Conservation (phyloP, 2,797 vertebrate species). For the Periparus ater region DNA sequence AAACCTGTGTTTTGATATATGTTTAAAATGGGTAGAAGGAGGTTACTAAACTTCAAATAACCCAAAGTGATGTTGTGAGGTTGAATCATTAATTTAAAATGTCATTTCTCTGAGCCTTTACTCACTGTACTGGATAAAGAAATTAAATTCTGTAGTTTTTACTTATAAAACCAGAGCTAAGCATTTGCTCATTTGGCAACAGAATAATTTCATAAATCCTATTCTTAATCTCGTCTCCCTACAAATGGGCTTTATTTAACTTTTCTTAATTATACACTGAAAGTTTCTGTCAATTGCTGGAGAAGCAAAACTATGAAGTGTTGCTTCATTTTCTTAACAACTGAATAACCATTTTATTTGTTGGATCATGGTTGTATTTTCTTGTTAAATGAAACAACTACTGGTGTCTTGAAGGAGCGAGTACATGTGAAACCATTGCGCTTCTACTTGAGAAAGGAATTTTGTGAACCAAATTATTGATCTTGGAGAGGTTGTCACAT, state of each 20-base stretch:
- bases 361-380: background rate
- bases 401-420: background rate
- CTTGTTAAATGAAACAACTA: background rate
- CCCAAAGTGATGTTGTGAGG: conserved; percentile 39
- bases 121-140: conserved; percentile 28
- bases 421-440: background rate
- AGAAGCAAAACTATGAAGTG: background rate
- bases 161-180: conserved; percentile 5
- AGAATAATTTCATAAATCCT: conserved; percentile 9
- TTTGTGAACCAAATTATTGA: background rate
- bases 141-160: conserved; percentile 19
- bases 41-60: conserved; percentile 37
- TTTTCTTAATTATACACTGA: conserved; percentile 26
- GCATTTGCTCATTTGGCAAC: conserved; percentile 31
- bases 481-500: background rate
- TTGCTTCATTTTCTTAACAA: background rate
- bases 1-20: conserved; percentile 54
- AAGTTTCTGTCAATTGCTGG: background rate
- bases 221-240: conserved; percentile 12
- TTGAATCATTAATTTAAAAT: conserved; percentile 19
- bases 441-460: background rate
- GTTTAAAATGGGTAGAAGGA: conserved; percentile 32
- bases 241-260: conserved; percentile 28
- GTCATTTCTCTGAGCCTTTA: conserved; percentile 21
- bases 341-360: background rate